Percentiles rank a stretch among this genome's conserved stretches.
These are phyloP conservation scores for Apostichopus californicus DNA, from an alignment of 35 echinoderm and acorn worm species.

Conservation along the genomic window DNA sequence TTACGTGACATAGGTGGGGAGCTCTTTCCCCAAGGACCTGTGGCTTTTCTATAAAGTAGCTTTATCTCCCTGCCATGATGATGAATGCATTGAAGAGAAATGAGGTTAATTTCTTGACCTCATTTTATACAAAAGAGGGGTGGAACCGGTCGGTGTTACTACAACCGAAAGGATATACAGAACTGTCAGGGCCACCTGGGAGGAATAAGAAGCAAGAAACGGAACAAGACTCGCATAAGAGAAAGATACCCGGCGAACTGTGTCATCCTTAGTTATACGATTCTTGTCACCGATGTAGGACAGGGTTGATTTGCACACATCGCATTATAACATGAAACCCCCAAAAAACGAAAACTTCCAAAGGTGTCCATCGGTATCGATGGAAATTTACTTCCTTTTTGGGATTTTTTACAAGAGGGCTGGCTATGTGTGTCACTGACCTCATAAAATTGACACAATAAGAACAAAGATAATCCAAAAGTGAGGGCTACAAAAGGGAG, in stretches of 20 bases:
- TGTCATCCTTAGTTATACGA: neutral
- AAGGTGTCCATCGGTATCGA: neutral
- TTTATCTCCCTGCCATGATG: neutral
- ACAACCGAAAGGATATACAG: neutral
- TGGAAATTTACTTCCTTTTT: neutral
- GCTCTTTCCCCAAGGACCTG: slow-evolving; percentile 23
- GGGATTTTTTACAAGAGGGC: neutral
- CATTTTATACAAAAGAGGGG: neutral
- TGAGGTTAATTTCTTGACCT: slow-evolving; percentile 5
- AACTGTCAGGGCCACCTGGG: neutral
- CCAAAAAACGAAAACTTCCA: neutral
- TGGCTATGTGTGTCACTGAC: neutral
- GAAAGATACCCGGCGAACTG: neutral
- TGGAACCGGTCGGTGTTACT: neutral
- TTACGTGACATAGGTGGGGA: neutral
- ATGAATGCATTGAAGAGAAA: neutral
- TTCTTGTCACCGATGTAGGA: neutral
- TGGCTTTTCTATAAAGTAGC: neutral
- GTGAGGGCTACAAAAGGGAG: neutral
- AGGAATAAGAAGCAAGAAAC: neutral
- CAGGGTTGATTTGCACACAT: neutral
- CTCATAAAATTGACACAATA: neutral
- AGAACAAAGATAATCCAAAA: neutral
- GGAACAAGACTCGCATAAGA: neutral
- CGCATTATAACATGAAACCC: neutral